Evolutionary conservation across 2,888 invertebrate genomes (phyloP), one percentile per base, ranked within the genome.

Genomic region (Myopa tessellatipennis): DNA sequence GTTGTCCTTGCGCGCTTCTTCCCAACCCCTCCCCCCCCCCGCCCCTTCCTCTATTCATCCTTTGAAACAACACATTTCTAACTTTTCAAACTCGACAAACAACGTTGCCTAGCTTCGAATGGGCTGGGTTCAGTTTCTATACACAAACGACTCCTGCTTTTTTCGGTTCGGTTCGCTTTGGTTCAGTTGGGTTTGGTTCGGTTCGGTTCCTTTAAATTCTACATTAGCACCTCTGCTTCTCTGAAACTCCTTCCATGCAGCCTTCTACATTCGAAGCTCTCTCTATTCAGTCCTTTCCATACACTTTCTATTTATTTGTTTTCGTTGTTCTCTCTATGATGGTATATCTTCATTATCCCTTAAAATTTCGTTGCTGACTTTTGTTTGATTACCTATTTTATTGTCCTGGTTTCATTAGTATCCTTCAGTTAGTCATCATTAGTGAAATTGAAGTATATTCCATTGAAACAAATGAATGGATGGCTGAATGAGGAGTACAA

Each of bases 71-170:
- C n/a, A 61, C 60, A 73, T 74, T 74, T 74, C 74, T 74, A 74
- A 74, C 72, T 77, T 77, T 77, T 77, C 67, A 38, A 72, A 67
- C 58, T 72, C 68, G 75, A 14, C 77, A 65, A 74, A 74, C 52
- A 74, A 74, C 63, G 63, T 74, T 74, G 63, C 63, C 52, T 74
- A 73, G 18, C 60, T 73, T 73, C 50, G 58, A 38, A 36, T 38
- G 58, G 58, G 58, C 60, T 58, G 38, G 71, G 16, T 71, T 38
- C 40, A 14, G 12, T 45, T 40, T 26, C 45, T 50, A 14, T n/a
- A 69, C 45, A 50, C 50, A 50, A 69, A 67, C 36, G 67, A 40
- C 36, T 40, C 36, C 18, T 40, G 14, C 55, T 55, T 14, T 14
- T n/a, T 55, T 50, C 14, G 8, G 50, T 50, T n/a, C 50, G 18